A percentile compares a stretch with the other conserved stretches of the same genome.
phyloP scores from a whole-genome alignment of 2,797 vertebrate genomes.

The Knipowitschia caucasica region DNA sequence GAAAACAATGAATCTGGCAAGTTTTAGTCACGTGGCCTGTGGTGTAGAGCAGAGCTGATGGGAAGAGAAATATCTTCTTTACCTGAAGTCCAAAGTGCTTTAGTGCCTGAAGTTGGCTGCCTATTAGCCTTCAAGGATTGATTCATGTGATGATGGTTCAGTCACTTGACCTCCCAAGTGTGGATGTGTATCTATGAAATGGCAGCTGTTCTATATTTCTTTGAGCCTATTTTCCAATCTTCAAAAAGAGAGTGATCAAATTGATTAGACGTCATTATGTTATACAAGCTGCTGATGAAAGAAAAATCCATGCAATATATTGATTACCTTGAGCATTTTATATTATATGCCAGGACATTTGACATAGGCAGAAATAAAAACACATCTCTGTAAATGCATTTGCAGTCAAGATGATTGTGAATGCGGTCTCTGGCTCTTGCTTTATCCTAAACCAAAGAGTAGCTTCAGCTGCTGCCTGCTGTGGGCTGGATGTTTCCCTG shows the following conservation, averaged over 20 bases:
- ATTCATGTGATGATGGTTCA: constrained; percentile 28
- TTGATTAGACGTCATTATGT: constrained; percentile 29
- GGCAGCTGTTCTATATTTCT: neutral
- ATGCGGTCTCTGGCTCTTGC: too few relatives aligned
- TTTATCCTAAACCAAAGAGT: neutral
- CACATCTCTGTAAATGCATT: neutral
- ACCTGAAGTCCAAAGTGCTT: constrained; percentile 14
- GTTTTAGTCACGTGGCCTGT: constrained; percentile 50
- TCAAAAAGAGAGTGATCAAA: constrained; percentile 8
- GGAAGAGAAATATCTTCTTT: constrained; percentile 29
- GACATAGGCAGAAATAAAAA: too few relatives aligned
- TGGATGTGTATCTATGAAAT: neutral
- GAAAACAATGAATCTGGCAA: constrained; percentile 29
- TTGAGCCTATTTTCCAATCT: neutral
- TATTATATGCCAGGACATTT: constrained; percentile 7
- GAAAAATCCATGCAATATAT: constrained; percentile 44
- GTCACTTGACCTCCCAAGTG: neutral
- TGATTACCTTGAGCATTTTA: constrained; percentile 26
- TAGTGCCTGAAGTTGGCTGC: constrained; percentile 21
- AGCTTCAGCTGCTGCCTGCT: neutral
- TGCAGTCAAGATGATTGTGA: neutral
- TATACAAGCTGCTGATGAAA: constrained; percentile 36
- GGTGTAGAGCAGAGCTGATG: constrained; percentile 3
- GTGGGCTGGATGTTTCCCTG: neutral
- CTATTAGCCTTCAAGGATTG: constrained; percentile 22